Evolutionary conservation across 1,140 invertebrate species (phyloP).

Genomic region (Drosophila sucinea): DNA sequence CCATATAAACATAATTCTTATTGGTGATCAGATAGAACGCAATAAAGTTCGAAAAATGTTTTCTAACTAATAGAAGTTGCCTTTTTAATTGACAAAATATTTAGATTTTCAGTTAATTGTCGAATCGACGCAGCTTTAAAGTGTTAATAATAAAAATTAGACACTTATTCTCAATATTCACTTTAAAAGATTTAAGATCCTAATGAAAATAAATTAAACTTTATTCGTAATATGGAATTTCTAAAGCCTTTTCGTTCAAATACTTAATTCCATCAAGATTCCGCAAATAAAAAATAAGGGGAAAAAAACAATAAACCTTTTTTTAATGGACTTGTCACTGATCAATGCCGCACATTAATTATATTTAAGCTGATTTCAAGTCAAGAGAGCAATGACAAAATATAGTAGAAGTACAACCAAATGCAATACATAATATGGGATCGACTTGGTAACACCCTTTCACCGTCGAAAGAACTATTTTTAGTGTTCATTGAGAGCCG

Average conservation of each 20-base stretch:
- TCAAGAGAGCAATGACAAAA: slow-evolving; percentile 30
- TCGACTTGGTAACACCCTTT: not conserved
- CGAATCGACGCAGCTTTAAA: too few species aligned
- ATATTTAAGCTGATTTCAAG: slow-evolving; percentile 77
- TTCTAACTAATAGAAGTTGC: too few species aligned
- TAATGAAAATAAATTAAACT: not conserved
- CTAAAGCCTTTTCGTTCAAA: not conserved
- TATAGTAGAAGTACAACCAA: slow-evolving; percentile 54
- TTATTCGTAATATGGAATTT: not conserved
- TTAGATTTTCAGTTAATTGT: too few species aligned
- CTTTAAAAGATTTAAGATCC: not conserved
- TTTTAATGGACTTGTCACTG: slow-evolving; percentile 82
- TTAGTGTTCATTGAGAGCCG: too few species aligned
- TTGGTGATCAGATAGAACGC: too few species aligned
- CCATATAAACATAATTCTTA: too few species aligned
- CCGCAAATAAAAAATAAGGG: not conserved
- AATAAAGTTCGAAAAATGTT: too few species aligned
- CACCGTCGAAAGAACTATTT: too few species aligned
- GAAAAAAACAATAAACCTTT: slow-evolving; percentile 2
- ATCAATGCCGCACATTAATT: slow-evolving; percentile 78
- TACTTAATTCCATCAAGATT: slow-evolving; percentile 36
- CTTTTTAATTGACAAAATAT: too few species aligned
- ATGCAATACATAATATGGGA: not conserved
- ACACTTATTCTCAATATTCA: not conserved
- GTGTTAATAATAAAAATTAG: not conserved